These are phyloP conservation scores for Drosophila albomicans DNA, from an alignment of 1,140 invertebrate species.

Conservation along the genomic window DNA sequence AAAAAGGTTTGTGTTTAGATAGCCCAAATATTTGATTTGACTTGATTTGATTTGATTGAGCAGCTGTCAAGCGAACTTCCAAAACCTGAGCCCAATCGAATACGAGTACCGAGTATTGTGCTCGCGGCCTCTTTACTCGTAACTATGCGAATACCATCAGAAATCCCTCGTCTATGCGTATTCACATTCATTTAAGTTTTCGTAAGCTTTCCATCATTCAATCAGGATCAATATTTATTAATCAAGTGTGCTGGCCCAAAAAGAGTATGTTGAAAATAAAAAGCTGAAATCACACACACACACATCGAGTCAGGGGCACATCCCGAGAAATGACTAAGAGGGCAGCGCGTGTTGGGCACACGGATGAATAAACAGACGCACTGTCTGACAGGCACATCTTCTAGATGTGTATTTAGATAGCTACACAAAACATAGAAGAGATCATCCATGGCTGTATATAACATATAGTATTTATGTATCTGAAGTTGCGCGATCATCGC, in stretches of 20 bases:
- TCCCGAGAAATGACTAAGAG: constrained; percentile 56
- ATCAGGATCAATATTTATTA: constrained; percentile 83
- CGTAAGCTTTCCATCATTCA: constrained; percentile 80
- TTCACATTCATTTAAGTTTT: constrained; percentile 48
- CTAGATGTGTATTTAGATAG: constrained; percentile 1
- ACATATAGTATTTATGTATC: background rate
- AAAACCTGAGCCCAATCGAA: constrained; percentile 69
- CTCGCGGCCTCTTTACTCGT: background rate
- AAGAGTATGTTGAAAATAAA: constrained; percentile 7
- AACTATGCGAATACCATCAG: constrained; percentile 4
- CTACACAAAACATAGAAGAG: background rate
- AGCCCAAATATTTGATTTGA: constrained; percentile 77
- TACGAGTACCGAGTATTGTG: constrained; percentile 22
- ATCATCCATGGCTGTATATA: background rate
- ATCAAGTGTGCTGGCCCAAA: constrained; percentile 56
- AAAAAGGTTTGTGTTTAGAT: constrained; percentile 80
- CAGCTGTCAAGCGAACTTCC: constrained; percentile 70
- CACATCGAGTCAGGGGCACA: background rate
- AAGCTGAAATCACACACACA: constrained; percentile 25
- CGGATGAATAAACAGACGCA: constrained; percentile 59
- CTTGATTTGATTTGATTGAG: constrained; percentile 82
- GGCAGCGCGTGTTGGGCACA: constrained; percentile 68
- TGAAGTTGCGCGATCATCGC: constrained; percentile 5
- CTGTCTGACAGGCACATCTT: constrained; percentile 47
- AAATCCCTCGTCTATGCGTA: background rate